Evolutionary conservation across 30 jellyfish, hydroid and myxozoan species (phyloP).

Genomic region (Mastigias papua): DNA sequence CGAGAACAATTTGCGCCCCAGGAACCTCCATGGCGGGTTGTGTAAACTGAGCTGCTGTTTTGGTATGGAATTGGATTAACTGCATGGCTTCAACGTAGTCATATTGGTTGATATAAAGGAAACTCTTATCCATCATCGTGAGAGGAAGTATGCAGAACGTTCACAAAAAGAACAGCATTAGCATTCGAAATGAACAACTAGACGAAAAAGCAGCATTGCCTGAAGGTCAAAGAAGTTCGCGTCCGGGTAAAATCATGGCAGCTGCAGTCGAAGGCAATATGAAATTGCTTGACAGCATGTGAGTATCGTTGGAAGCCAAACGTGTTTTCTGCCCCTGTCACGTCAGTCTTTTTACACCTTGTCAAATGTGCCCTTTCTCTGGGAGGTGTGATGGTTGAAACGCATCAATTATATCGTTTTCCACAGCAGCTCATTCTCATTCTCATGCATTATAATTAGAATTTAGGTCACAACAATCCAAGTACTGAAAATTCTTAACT

Average conservation of each 20-base stretch:
- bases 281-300: slow-evolving; percentile 57
- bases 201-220: not conserved
- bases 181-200: slow-evolving; percentile 22
- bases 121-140: too few relatives aligned
- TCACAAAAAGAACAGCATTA: slow-evolving; percentile 25
- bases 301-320: slow-evolving; percentile 33
- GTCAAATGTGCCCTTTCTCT: too few relatives aligned
- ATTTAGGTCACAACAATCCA: too few relatives aligned
- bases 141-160: not conserved
- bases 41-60: too few relatives aligned
- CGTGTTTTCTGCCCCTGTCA: too few relatives aligned
- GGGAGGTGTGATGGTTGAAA: too few relatives aligned
- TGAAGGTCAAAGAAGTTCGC: not conserved
- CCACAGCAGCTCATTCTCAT: too few relatives aligned
- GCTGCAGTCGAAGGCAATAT: slow-evolving; percentile 69
- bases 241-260: slow-evolving; percentile 12
- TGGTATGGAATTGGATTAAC: not conserved
- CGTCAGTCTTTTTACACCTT: too few relatives aligned
- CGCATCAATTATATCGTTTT: too few relatives aligned
- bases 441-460: too few relatives aligned
- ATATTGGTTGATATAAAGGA: not conserved
- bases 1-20: too few relatives aligned
- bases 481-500: too few relatives aligned
- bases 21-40: not conserved
- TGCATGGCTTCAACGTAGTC: not conserved